Evolutionary conservation across 2,888 invertebrate genomes (phyloP).

Genomic region (Argyresthia albistria): DNA sequence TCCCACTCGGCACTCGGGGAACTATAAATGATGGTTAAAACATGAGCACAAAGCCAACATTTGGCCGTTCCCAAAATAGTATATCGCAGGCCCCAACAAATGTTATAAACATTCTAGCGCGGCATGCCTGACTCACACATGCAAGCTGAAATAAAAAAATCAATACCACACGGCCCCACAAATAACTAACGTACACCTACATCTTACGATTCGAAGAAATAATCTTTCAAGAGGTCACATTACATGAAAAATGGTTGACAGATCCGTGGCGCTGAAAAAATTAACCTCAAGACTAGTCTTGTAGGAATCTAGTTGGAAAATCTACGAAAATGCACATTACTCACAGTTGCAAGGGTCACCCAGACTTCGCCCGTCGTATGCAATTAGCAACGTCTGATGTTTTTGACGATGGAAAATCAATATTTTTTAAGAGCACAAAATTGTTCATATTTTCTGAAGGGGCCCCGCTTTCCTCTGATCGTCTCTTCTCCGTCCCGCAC

Average conservation of each 20-base stretch:
- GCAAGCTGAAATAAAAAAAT: slow-evolving; percentile 41
- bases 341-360: slow-evolving; percentile 34
- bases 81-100: slow-evolving; percentile 59
- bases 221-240: slow-evolving; percentile 6
- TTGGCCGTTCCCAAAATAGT: slow-evolving; percentile 67
- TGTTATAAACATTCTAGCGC: slow-evolving; percentile 58
- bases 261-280: slow-evolving; percentile 50
- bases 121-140: slow-evolving; percentile 39
- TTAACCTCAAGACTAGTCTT: slow-evolving; percentile 47
- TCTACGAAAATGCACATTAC: slow-evolving; percentile 42
- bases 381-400: slow-evolving; percentile 43
- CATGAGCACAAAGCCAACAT: slow-evolving; percentile 51
- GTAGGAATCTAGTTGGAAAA: slow-evolving; percentile 31
- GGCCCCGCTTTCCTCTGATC: slow-evolving; percentile 42
- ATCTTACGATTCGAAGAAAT: too few relatives aligned
- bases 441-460: slow-evolving; percentile 64
- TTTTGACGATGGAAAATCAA: slow-evolving; percentile 68
- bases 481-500: slow-evolving; percentile 38
- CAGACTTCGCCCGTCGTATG: slow-evolving; percentile 38
- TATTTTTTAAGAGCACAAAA: slow-evolving; percentile 61
- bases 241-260: slow-evolving; percentile 34
- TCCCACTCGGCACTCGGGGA: slow-evolving; percentile 11
- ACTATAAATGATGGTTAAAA: slow-evolving; percentile 35
- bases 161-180: slow-evolving; percentile 29
- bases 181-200: too few relatives aligned